A percentile compares a stretch with the other conserved stretches of the same genome.
These are phyloP conservation scores for Rhinolophus sinicus DNA, from an alignment of 2,113 vertebrate species.

Conservation along the genomic window DNA sequence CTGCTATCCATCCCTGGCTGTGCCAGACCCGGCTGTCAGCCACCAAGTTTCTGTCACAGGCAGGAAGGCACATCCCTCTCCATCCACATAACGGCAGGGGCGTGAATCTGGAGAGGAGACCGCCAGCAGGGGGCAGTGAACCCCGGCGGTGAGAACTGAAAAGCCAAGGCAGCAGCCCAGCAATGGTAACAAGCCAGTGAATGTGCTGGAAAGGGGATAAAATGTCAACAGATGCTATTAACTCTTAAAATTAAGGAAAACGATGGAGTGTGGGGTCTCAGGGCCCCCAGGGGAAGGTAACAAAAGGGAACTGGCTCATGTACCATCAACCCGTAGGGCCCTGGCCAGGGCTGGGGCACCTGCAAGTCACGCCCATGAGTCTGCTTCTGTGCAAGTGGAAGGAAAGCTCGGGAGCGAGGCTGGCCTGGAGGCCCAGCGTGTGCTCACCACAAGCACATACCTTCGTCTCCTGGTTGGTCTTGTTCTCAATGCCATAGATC, in stretches of 20 bases:
- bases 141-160: rapidly evolving
- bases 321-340: neutral
- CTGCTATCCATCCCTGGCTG: neutral
- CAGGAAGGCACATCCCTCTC: neutral
- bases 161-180: neutral
- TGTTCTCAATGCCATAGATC: constrained; percentile 99
- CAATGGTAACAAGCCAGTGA: neutral
- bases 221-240: neutral
- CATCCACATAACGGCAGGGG: neutral
- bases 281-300: neutral
- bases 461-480: constrained; percentile 99
- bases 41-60: neutral
- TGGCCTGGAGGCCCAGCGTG: rapidly evolving
- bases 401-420: neutral
- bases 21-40: neutral
- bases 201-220: neutral
- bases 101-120: rapidly evolving
- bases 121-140: rapidly evolving
- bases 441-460: constrained; percentile 76
- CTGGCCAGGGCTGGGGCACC: neutral
- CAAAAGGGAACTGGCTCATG: neutral
- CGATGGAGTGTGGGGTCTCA: neutral
- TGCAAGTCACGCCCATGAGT: neutral
- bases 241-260: neutral
- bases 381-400: rapidly evolving